Evolutionary conservation across 2,797 vertebrate species (phyloP), one percentile per base, ranked within the genome.

Genomic region (Scolopax rusticola): DNA sequence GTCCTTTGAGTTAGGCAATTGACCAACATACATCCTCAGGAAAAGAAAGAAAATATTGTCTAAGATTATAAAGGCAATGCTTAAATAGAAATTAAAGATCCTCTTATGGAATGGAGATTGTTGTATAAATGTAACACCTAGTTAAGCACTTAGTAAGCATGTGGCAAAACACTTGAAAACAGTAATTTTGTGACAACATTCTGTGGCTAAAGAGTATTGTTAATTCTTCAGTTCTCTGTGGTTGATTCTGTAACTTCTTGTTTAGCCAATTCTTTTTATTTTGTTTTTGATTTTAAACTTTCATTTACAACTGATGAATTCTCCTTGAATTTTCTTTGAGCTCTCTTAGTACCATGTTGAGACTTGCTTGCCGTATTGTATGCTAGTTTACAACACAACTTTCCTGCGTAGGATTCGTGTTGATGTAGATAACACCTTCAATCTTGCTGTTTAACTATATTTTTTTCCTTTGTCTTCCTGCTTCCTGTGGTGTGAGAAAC

Each of bases 401-500:
- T 94, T 80, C n/a, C 63, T 43, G 57, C 48, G 9, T 65, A 20
- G 60, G 36, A 21, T 80, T 50, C 45, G 2, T 33, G 6, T 60
- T 93, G n/a, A 69, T 79, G 33, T 70, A 76, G 64, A 15, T 87
- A 83, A 92, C 36, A 32, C 50, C 43, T 69, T 94, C 75, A 92
- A 0, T 89, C 78, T 77, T 95, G n/a, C 95, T 0, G 11, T 92
- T 96, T 96, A 96, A 97, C 95, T 95, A 43, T 97, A 95, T 96
- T 96, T 97, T 94, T 96, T 96, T 96, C 87, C 93, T 93, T 97
- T 97, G 93, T 94, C 60, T 97, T 97, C 81, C 95, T 96, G 96
- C 96, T 96, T 97, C 95, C 95, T 97, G 96, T 95, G 96, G 96
- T 97, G 94, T 97, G 95, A 97, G 96, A 97, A 97, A 96, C 95